A percentile compares a stretch with the other conserved stretches of the same genome.
phyloP scores from a whole-genome alignment of 2,888 invertebrate genomes.

The Seira sanloemensis region DNA sequence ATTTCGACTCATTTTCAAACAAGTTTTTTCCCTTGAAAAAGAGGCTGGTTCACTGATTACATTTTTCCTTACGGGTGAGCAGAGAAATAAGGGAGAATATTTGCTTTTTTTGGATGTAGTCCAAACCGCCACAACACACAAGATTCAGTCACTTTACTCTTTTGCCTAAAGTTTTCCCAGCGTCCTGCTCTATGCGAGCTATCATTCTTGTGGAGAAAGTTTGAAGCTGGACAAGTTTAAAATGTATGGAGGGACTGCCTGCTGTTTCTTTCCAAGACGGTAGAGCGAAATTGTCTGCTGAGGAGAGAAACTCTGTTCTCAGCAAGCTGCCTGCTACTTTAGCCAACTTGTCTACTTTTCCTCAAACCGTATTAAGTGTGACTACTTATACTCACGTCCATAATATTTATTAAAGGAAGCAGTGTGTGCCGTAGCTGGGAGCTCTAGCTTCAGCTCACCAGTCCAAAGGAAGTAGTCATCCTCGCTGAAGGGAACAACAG shows the following conservation, averaged over 20 bases:
- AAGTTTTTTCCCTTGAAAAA: not conserved
- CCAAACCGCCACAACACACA: slow-evolving; percentile 53
- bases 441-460: not conserved
- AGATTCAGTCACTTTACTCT: slow-evolving; percentile 4
- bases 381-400: slow-evolving; percentile 23
- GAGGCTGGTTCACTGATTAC: slow-evolving; percentile 13
- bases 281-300: not conserved
- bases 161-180: no score
- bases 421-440: not conserved
- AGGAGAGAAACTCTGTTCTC: slow-evolving; percentile 56
- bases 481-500: not conserved
- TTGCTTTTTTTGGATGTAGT: slow-evolving; percentile 48
- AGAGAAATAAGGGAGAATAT: slow-evolving; percentile 40
- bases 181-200: not conserved
- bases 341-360: slow-evolving; percentile 22
- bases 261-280: slow-evolving; percentile 17
- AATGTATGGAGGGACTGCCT: slow-evolving; percentile 40
- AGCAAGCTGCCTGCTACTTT: slow-evolving; percentile 42
- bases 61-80: slow-evolving; percentile 33
- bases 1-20: slow-evolving; percentile 40
- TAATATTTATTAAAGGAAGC: slow-evolving; percentile 23
- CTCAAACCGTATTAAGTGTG: slow-evolving; percentile 31
- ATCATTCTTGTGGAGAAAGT: slow-evolving; percentile 12
- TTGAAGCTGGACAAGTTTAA: slow-evolving; percentile 35
- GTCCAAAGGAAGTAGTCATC: slow-evolving; percentile 14